Base-by-base conservation (phyloP, 2,888 invertebrate species). In the Coelogynopora nodosa region DNA sequence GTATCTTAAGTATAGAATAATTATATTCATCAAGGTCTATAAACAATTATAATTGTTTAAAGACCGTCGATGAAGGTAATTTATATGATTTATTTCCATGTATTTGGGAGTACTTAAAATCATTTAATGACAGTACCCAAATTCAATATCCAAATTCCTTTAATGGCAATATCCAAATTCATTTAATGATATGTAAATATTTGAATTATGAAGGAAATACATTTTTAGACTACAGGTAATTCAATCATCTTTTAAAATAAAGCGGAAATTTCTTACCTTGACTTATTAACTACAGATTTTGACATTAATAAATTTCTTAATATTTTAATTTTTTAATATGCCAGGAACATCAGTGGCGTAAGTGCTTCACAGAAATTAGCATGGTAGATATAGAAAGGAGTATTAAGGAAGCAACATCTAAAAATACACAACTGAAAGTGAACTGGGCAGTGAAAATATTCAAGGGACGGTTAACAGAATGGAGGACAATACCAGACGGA, bases 261-360 rank as follows among this genome's bases (percentile, higher is more conserved):
- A 23, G 74, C 18, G 74, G 27, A 74, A 74, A 74, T 74, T 5
- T 23, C 74, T 23, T 74, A 74, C 74, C 74, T 74, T 74, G 18
- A 74, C 74, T 74, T 74, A 74, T 74, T 74, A 74, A 74, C 74
- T 74, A 74, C 74, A 74, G 23, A 74, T 74, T 74, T 74, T 74
- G 74, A 74, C 74, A 74, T 74, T 10, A 74, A 74, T 74, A 26
- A 74, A 74, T 26, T 74, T 74, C 74, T 74, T 74, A 74, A 13
- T 74, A n/a, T n/a, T n/a, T n/a, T 74, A 26, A 26, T 10, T n/a
- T 26, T 74, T n/a, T 74, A 26, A 74, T 26, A 74, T 74, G 74
- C 74, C 74, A 74, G 5, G 49, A 49, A 49, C 49, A 49, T 49
- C 49, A 49, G 49, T 49, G 49, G 49, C 49, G 74, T 74, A 74